Percentiles rank a stretch among this genome's conserved stretches.
Conservation (phyloP, 2,888 invertebrate genomes). For the Cryptus armator region DNA sequence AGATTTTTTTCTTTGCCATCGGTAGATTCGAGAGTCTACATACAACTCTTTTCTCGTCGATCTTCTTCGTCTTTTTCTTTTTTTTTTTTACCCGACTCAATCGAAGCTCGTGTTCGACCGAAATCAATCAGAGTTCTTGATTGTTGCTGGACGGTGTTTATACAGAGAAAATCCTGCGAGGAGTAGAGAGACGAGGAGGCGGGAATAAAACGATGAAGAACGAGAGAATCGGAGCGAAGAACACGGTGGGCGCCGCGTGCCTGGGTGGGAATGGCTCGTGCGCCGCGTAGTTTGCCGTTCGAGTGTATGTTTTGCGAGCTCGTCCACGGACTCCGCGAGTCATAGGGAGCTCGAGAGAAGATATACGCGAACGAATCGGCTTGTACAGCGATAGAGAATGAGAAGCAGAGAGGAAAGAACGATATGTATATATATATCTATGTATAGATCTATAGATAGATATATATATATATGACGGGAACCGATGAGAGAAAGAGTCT, state of each 20-base stretch:
- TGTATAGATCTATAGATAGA: conserved; percentile 19
- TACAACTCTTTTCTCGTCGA: conserved; percentile 1
- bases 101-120: conserved; percentile 52
- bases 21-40: background rate
- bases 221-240: conserved; percentile 46
- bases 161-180: conserved; percentile 70
- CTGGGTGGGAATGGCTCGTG: no score
- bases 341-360: conserved; percentile 41
- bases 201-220: conserved; percentile 36
- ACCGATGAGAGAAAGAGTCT: conserved; percentile 18
- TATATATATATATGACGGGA: no score
- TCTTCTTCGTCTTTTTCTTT: conserved; percentile 6
- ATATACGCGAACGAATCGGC: conserved; percentile 1
- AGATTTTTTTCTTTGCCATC: background rate
- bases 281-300: conserved; percentile 65
- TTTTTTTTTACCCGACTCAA: conserved; percentile 52
- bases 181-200: conserved; percentile 26
- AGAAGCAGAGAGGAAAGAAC: conserved; percentile 44
- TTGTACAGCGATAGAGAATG: conserved; percentile 37
- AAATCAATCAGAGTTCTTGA: conserved; percentile 81
- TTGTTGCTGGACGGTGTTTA: conserved; percentile 79
- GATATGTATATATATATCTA: conserved; percentile 48
- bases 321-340: conserved; percentile 51
- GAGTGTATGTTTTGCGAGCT: conserved; percentile 66
- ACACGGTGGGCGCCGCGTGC: conserved; percentile 32